Evolutionary conservation across 2,797 vertebrate genomes (phyloP), one percentile per base, ranked within the genome.

Genomic region (Ptychadena robeensis): DNA sequence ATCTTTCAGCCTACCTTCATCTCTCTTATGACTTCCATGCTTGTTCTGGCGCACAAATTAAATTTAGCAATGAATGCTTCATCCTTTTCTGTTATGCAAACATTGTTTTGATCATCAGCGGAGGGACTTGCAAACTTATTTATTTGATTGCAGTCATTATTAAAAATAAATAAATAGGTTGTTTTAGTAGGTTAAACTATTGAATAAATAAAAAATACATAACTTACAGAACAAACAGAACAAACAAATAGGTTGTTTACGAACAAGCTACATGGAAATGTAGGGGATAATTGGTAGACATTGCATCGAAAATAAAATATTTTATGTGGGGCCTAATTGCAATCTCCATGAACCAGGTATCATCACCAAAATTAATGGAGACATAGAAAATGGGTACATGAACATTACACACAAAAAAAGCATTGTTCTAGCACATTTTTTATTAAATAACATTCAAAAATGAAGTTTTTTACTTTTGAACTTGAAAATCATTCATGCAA

Each of bases 1-100:
- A 83, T 83, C 69, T 79, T 83, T 79, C 82, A 83, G 69, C 61
- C 64, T 73, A 74, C 80, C 80, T 68, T 67, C 80, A 82, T 75
- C 80, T 76, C 80, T 83, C 75, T 79, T 73, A 79, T 83, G 73
- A 79, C 63, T 79, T 68, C 70, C 38, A 65, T 59, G 69, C 76
- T 74, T 48, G 82, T 79, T 79, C 65, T 79, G 76, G 64, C 35
- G 68, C 76, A 59, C 70, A 83, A 83, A 79, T 83, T 64, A 83
- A 83, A 83, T 82, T 79, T 73, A 79, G 44, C 48, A 79, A 79
- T 79, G 44, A 74, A 83, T 83, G 76, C 53, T 73, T 79, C 22
- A 57, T 57, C 8, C 67, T 73, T 38, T 28, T 73, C 38, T 30
- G 65, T 63, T 79, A 59, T 32, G 64, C 70, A 83, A 79, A 83